phyloP scores from a whole-genome alignment of 1,140 invertebrate species.

The Trypoxylus dichotomus region DNA sequence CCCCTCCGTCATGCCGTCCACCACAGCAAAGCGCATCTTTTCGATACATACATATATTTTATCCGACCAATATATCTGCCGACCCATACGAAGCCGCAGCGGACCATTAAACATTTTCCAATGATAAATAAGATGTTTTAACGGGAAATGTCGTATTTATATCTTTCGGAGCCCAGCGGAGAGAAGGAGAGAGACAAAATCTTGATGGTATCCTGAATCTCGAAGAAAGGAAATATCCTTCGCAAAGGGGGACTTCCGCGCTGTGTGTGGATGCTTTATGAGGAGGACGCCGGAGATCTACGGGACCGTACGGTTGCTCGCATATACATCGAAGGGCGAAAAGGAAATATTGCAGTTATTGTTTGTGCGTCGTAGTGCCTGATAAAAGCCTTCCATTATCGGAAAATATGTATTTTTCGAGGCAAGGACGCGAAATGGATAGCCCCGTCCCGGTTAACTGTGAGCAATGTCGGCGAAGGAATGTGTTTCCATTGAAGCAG shows the following conservation, averaged over 20 bases:
- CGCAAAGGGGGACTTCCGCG: neutral
- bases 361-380: neutral
- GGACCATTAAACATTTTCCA: conserved; percentile 2
- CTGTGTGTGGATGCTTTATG: neutral
- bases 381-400: neutral
- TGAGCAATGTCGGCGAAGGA: neutral
- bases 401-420: conserved; percentile 3
- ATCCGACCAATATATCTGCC: neutral
- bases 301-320: neutral
- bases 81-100: neutral
- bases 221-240: neutral
- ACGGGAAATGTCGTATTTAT: neutral
- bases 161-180: neutral
- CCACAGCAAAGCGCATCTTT: neutral
- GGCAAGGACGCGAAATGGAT: neutral
- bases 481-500: neutral
- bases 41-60: neutral
- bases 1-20: neutral
- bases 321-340: neutral
- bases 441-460: neutral
- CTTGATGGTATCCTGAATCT: neutral
- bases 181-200: neutral
- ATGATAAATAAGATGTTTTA: conserved; percentile 4
- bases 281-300: neutral
- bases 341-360: conserved; percentile 1